Conservation (phyloP, 2,888 invertebrate species). For the Desoria tigrina region DNA sequence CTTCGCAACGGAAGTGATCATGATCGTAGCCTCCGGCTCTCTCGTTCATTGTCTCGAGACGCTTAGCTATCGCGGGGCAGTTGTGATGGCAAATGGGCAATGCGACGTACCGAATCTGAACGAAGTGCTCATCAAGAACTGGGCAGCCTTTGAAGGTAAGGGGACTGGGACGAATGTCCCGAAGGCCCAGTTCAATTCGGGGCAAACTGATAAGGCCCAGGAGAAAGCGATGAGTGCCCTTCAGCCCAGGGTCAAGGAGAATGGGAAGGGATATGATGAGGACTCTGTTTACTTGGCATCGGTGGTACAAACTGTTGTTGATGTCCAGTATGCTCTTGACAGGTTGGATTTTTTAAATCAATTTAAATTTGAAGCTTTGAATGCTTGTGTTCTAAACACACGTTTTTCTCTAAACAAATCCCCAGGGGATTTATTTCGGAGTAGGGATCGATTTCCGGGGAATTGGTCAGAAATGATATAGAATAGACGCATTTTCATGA, state of each 20-base stretch:
- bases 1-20: slow-evolving; percentile 48
- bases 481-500: no score
- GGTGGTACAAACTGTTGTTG: slow-evolving; percentile 52
- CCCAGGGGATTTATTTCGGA: no score
- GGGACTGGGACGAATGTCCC: slow-evolving; percentile 9
- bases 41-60: slow-evolving; percentile 51
- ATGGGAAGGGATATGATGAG: slow-evolving; percentile 46
- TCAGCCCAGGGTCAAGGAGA: slow-evolving; percentile 17
- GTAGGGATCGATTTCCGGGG: no score
- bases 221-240: slow-evolving; percentile 43
- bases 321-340: slow-evolving; percentile 52
- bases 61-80: slow-evolving; percentile 50
- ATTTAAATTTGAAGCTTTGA: neutral
- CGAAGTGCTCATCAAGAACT: slow-evolving; percentile 52
- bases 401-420: no score
- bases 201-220: slow-evolving; percentile 33
- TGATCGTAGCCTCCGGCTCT: slow-evolving; percentile 47
- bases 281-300: slow-evolving; percentile 50
- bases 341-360: slow-evolving; percentile 25
- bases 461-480: no score
- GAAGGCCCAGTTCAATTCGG: slow-evolving; percentile 30
- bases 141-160: slow-evolving; percentile 51
- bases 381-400: neutral
- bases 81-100: slow-evolving; percentile 52
- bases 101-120: slow-evolving; percentile 51